Evolutionary conservation across 2,888 invertebrate species (phyloP).

Genomic region (Tenthredo notha): DNA sequence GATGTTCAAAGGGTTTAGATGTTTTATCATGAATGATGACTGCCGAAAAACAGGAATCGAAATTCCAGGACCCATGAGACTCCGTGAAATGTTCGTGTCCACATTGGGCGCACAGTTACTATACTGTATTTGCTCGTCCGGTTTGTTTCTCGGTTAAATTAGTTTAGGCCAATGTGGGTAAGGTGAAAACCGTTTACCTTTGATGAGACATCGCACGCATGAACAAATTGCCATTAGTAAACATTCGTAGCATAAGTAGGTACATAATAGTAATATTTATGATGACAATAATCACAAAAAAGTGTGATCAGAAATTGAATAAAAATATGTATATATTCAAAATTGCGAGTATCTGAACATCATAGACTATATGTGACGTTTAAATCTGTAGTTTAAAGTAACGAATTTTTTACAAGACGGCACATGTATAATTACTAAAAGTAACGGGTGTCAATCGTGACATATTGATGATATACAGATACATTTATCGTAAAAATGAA

Average conservation of each 20-base stretch:
- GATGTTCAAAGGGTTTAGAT: background rate
- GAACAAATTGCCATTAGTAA: conserved; percentile 45
- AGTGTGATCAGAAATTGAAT: background rate
- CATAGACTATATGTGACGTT: background rate
- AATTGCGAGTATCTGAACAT: background rate
- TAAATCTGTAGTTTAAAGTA: background rate
- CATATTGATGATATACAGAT: background rate
- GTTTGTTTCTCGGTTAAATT: conserved; percentile 37
- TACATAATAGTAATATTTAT: background rate
- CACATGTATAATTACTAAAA: background rate
- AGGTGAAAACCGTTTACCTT: conserved; percentile 8
- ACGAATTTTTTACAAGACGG: background rate
- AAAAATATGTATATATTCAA: background rate
- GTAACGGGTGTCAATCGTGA: background rate
- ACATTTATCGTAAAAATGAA: conserved; percentile 8
- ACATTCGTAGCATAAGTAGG: background rate
- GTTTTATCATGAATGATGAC: background rate
- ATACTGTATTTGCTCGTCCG: background rate
- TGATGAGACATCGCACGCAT: background rate
- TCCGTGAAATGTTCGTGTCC: background rate
- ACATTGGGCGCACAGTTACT: background rate
- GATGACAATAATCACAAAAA: background rate
- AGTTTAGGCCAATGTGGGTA: background rate
- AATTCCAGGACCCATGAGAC: background rate
- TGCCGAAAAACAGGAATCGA: background rate